A percentile compares a stretch with the other conserved stretches of the same genome.
Evolutionary conservation across 1,140 invertebrate genomes (phyloP).

Genomic region (Zaprionus capensis): DNA sequence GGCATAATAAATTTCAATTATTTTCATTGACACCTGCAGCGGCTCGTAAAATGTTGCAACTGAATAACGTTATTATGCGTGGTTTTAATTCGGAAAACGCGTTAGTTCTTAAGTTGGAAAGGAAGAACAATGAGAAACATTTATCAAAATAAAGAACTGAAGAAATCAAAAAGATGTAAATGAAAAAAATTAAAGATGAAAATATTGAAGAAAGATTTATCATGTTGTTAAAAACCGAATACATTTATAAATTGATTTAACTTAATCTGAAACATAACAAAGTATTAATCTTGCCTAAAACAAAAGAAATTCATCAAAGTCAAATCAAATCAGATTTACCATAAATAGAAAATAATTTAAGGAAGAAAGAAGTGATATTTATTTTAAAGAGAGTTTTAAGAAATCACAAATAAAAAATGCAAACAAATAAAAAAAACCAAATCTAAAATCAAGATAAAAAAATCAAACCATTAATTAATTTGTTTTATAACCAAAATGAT

Average conservation of each 20-base stretch:
- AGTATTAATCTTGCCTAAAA: too few relatives aligned
- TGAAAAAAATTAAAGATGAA: not conserved
- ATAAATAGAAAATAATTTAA: too few relatives aligned
- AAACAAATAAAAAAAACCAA: not conserved
- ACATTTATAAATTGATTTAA: too few relatives aligned
- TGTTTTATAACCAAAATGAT: not conserved
- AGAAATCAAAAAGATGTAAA: constrained; percentile 22
- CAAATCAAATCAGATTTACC: too few relatives aligned
- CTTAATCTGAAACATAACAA: too few relatives aligned
- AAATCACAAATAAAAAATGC: too few relatives aligned
- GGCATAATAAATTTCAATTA: constrained; percentile 59
- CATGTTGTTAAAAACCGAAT: too few relatives aligned
- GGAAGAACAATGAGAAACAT: not conserved
- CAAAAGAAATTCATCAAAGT: too few relatives aligned
- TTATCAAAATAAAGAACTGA: not conserved
- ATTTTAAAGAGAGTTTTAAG: too few relatives aligned
- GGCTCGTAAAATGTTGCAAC: constrained; percentile 5
- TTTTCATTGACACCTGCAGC: constrained; percentile 53
- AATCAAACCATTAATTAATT: not conserved
- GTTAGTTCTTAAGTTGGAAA: not conserved
- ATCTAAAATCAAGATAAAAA: not conserved
- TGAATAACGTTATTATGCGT: not conserved
- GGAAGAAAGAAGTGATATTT: too few relatives aligned
- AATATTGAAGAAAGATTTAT: too few relatives aligned
- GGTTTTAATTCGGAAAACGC: not conserved